Evolutionary conservation across 2,888 invertebrate genomes (phyloP).

Genomic region (Drosophila tripunctata): DNA sequence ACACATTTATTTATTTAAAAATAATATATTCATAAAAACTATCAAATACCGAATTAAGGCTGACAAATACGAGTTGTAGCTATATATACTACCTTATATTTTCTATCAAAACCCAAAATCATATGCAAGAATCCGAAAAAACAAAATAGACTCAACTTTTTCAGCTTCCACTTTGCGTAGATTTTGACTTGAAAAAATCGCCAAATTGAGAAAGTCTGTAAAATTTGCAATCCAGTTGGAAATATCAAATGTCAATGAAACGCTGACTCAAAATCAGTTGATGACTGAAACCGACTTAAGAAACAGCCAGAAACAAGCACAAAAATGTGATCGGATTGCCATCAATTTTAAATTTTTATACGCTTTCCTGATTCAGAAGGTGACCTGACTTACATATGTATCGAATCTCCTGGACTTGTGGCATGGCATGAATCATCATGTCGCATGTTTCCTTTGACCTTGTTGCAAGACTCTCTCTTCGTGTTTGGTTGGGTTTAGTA

Average conservation of each 20-base stretch:
- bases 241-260: constrained; percentile 73
- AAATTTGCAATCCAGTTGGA: constrained; percentile 35
- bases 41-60: constrained; percentile 56
- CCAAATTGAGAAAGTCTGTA: constrained; percentile 69
- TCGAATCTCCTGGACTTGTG: neutral
- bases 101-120: constrained; percentile 27
- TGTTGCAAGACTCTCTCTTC: constrained; percentile 37
- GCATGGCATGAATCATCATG: constrained; percentile 49
- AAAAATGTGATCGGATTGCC: constrained; percentile 12
- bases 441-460: constrained; percentile 52
- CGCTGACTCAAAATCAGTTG: constrained; percentile 28
- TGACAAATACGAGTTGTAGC: constrained; percentile 53
- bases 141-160: neutral
- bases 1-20: constrained; percentile 30
- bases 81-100: constrained; percentile 22
- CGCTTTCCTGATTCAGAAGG: constrained; percentile 28
- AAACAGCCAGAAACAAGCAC: neutral
- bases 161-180: constrained; percentile 2
- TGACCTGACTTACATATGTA: constrained; percentile 46
- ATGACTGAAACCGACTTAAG: constrained; percentile 10
- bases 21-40: constrained; percentile 64
- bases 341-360: constrained; percentile 47
- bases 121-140: constrained; percentile 13
- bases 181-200: constrained; percentile 58
- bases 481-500: constrained; percentile 7